These are phyloP conservation scores for Peromyscus eremicus DNA, from an alignment of 2,797 vertebrate genomes.

Conservation along the genomic window DNA sequence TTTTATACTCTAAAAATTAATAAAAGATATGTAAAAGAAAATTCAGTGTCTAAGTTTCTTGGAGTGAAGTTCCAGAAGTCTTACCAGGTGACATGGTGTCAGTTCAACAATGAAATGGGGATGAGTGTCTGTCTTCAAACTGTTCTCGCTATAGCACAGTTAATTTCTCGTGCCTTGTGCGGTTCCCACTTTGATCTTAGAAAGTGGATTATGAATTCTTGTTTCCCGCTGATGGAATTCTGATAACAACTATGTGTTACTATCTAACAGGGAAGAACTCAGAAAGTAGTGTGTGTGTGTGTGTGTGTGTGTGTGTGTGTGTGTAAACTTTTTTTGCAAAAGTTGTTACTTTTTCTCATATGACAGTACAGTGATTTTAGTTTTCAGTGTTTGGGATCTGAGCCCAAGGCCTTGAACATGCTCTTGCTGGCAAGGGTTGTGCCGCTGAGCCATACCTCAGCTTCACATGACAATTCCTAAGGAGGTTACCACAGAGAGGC, in stretches of 20 bases:
- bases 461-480: background rate
- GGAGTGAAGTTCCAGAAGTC: background rate
- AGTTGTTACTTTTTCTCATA: background rate
- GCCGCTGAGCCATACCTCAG: too few relatives aligned
- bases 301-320: too few relatives aligned
- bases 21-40: background rate
- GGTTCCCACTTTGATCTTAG: background rate
- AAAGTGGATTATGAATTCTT: background rate
- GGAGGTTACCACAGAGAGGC: background rate
- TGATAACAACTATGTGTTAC: background rate
- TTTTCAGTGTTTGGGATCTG: background rate
- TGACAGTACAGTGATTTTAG: background rate
- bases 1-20: background rate
- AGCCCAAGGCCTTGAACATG: background rate
- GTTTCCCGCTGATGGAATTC: background rate
- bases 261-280: conserved; percentile 30
- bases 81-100: background rate
- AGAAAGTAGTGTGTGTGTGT: background rate
- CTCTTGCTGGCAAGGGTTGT: background rate
- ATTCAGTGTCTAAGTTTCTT: conserved; percentile 25
- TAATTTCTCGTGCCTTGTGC: background rate
- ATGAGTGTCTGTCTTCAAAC: background rate
- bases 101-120: background rate
- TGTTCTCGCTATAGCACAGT: background rate
- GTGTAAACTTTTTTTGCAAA: background rate